Percentiles rank a stretch among this genome's conserved stretches.
These are phyloP conservation scores for Agapetus fuscipes DNA, from an alignment of 2,888 invertebrate species.

Conservation along the genomic window DNA sequence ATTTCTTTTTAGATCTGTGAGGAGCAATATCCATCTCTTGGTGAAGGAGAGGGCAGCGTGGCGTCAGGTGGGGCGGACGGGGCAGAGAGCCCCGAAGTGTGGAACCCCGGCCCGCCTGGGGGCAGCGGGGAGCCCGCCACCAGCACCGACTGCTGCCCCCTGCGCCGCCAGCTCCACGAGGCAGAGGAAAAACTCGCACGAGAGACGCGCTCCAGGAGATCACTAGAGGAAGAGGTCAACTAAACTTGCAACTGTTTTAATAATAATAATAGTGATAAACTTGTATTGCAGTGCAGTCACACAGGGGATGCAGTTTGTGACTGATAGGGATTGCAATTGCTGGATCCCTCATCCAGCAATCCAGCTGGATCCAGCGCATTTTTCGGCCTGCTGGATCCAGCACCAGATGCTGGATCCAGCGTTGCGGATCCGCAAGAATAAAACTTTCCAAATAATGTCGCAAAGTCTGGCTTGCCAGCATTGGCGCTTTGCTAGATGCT, in stretches of 20 bases:
- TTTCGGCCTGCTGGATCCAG: no score
- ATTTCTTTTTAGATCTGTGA: conserved; percentile 35
- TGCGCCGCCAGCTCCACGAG: conserved; percentile 46
- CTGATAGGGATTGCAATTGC: no score
- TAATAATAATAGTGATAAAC: no score
- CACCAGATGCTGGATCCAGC: no score
- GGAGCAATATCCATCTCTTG: conserved; percentile 43
- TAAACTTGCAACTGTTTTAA: background rate
- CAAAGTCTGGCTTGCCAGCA: no score
- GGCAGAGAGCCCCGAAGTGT: conserved; percentile 6
- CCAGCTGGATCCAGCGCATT: no score
- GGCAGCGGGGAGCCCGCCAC: conserved; percentile 4
- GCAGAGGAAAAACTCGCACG: conserved; percentile 49
- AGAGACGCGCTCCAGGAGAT: conserved; percentile 50
- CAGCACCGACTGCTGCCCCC: conserved; percentile 25
- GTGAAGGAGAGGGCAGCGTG: conserved; percentile 18
- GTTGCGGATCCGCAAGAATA: no score
- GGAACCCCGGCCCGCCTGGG: conserved; percentile 1
- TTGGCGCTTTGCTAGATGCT: no score
- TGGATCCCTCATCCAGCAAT: no score
- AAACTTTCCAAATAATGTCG: no score
- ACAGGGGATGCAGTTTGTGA: no score
- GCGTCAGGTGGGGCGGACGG: conserved; percentile 12
- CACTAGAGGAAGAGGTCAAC: conserved; percentile 55
- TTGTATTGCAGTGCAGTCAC: no score